phyloP scores from a whole-genome alignment of 2,113 vertebrate species.

The Sus scrofa region DNA sequence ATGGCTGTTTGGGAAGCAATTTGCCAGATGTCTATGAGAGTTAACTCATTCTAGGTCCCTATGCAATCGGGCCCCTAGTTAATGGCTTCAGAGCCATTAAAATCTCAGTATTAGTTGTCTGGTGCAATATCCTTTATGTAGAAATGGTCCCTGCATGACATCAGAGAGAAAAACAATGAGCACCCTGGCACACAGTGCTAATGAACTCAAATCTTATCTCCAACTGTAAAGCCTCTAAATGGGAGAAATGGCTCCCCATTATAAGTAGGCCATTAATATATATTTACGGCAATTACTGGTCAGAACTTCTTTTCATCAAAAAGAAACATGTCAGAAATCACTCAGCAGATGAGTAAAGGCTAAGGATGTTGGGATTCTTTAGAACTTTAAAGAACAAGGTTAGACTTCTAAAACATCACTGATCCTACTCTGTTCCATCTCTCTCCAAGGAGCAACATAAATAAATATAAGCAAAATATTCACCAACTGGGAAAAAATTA shows the following conservation, averaged over 20 bases:
- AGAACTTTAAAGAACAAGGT: neutral
- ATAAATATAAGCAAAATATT: constrained; percentile 57
- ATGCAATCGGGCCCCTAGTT: constrained; percentile 59
- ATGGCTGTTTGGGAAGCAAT: constrained; percentile 65
- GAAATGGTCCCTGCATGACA: constrained; percentile 54
- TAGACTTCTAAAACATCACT: neutral
- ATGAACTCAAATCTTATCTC: constrained; percentile 48
- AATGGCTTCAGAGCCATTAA: constrained; percentile 59
- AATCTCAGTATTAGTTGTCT: constrained; percentile 57
- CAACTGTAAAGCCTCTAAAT: neutral
- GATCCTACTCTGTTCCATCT: neutral
- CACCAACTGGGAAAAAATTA: constrained; percentile 60
- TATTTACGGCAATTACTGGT: constrained; percentile 22
- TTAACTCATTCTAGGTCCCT: constrained; percentile 57
- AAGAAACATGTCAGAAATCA: constrained; percentile 30
- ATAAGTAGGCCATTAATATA: neutral
- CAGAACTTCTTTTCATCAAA: constrained; percentile 31
- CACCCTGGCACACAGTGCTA: neutral
- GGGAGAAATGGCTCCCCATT: neutral
- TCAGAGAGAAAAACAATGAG: constrained; percentile 18
- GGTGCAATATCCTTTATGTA: constrained; percentile 52
- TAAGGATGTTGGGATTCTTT: neutral
- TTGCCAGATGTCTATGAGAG: constrained; percentile 76
- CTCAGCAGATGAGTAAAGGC: neutral
- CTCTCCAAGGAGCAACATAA: constrained; percentile 52